phyloP scores from a whole-genome alignment of 2,888 invertebrate species.

The Pyralis farinalis region DNA sequence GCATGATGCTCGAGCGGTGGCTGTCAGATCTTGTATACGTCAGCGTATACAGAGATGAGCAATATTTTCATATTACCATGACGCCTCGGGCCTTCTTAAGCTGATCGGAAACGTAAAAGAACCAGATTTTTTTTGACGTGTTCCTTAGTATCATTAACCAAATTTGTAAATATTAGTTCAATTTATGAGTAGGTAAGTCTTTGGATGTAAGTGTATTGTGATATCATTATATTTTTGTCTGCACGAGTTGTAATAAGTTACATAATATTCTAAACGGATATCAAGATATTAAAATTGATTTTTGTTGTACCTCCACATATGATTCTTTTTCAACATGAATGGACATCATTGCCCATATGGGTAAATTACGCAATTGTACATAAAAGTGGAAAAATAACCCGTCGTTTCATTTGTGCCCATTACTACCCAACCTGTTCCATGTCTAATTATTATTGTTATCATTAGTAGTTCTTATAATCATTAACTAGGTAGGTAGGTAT shows the following conservation, averaged over 20 bases:
- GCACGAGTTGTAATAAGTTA: constrained; percentile 37
- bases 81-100: neutral
- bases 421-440: neutral
- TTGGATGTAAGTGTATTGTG: constrained; percentile 60
- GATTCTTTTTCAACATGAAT: constrained; percentile 26
- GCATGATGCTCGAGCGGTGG: too few species aligned
- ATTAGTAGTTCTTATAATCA: too few species aligned
- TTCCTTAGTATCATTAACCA: constrained; percentile 29
- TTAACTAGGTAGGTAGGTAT: too few species aligned
- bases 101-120: neutral
- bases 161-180: constrained; percentile 72
- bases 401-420: constrained; percentile 15
- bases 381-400: constrained; percentile 27
- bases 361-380: constrained; percentile 44
- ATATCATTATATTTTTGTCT: constrained; percentile 52
- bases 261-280: constrained; percentile 29
- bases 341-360: constrained; percentile 37
- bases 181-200: constrained; percentile 51
- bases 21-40: neutral
- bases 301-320: constrained; percentile 23
- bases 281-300: constrained; percentile 14
- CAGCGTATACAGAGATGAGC: neutral
- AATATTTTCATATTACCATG: constrained; percentile 4
- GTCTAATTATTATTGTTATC: too few species aligned
- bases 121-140: neutral